Evolutionary conservation across 1,140 invertebrate species (phyloP).

Genomic region (Agrypnia vestita): DNA sequence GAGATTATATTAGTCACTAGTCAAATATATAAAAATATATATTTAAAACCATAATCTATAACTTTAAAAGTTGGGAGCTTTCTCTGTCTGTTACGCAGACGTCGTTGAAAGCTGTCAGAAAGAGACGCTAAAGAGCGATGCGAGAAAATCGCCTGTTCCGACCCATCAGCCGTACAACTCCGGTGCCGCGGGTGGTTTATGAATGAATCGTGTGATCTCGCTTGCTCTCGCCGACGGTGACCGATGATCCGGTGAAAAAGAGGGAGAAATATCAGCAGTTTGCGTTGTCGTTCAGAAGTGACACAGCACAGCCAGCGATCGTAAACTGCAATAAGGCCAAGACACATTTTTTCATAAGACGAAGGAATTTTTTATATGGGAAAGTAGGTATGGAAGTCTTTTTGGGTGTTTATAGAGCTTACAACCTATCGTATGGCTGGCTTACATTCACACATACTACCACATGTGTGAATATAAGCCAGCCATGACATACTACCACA

Average conservation of each 20-base stretch:
- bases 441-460: no score
- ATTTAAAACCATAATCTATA: no score
- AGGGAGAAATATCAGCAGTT: conserved; percentile 27
- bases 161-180: conserved; percentile 21
- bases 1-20: no score
- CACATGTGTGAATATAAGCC: no score
- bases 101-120: neutral
- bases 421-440: no score
- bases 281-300: neutral
- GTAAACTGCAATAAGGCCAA: conserved; percentile 11
- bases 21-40: no score
- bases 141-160: conserved; percentile 16
- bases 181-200: conserved; percentile 29
- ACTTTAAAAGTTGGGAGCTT: neutral
- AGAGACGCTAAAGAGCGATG: neutral
- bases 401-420: no score
- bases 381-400: no score
- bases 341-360: no score
- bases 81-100: conserved; percentile 2
- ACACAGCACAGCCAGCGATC: neutral
- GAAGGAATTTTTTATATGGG: neutral
- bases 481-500: no score
- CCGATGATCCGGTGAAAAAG: conserved; percentile 13
- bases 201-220: conserved; percentile 37
- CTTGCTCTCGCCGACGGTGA: conserved; percentile 24